Evolutionary conservation across 2,797 vertebrate genomes (phyloP).

Genomic region (Hydrolagus colliei): DNA sequence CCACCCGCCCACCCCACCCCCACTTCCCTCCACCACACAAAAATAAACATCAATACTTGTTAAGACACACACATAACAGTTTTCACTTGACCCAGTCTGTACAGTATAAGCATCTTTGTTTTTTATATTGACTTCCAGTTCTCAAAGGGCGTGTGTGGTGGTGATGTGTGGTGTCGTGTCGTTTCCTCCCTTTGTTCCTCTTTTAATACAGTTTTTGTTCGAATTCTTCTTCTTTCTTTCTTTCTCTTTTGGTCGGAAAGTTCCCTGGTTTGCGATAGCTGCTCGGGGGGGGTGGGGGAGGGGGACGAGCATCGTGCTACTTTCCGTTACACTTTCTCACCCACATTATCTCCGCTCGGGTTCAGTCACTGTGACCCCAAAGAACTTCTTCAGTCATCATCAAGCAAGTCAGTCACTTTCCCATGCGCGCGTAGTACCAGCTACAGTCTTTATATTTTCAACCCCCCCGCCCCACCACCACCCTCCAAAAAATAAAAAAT

Average conservation of each 20-base stretch:
- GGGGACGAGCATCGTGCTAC: neutral
- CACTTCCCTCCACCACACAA: too few species aligned
- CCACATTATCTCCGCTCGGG: neutral
- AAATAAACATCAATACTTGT: neutral
- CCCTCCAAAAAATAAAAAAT: too few species aligned
- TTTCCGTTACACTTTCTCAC: too few species aligned
- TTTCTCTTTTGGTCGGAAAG: neutral
- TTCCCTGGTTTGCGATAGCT: too few species aligned
- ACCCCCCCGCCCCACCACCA: neutral
- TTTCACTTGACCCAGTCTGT: conserved; percentile 1
- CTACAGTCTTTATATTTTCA: conserved; percentile 41
- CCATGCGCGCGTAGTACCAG: conserved; percentile 54
- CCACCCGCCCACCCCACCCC: too few species aligned
- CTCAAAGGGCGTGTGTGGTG: neutral
- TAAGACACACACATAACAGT: neutral
- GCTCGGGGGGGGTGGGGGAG: too few species aligned
- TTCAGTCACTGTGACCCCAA: neutral
- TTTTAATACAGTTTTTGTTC: neutral
- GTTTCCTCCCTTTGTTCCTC: too few species aligned
- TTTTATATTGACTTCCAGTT: neutral
- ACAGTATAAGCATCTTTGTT: too few species aligned
- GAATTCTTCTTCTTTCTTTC: too few species aligned
- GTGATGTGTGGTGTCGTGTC: too few species aligned
- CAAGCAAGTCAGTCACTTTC: too few species aligned
- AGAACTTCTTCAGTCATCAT: neutral